Percentiles rank a stretch among this genome's conserved stretches.
These are phyloP conservation scores for Istiophorus platypterus DNA, from an alignment of 2,113 vertebrate genomes.

Conservation along the genomic window DNA sequence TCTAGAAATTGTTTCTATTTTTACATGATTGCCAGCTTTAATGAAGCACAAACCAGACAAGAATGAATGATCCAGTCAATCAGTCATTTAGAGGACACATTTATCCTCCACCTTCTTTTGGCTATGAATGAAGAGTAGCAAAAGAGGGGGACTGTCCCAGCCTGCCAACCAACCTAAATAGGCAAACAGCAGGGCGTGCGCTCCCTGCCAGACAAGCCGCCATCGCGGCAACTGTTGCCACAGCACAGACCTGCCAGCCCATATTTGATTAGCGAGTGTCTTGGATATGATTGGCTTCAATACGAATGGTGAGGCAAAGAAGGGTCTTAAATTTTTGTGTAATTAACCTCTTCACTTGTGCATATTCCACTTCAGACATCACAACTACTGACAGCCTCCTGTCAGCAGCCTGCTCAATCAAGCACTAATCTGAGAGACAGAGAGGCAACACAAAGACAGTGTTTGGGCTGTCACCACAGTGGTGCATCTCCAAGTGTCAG, in stretches of 20 bases:
- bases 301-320: constrained; percentile 52
- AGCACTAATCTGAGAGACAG: constrained; percentile 58
- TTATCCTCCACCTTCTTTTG: constrained; percentile 66
- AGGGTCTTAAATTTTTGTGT: constrained; percentile 68
- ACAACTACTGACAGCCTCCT: constrained; percentile 68
- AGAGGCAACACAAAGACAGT: constrained; percentile 63
- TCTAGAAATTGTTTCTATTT: constrained; percentile 46
- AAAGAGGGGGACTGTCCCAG: constrained; percentile 50
- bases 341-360: constrained; percentile 79
- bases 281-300: constrained; percentile 60
- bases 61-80: constrained; percentile 52
- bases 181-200: constrained; percentile 79
- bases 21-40: constrained; percentile 35
- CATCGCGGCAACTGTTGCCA: constrained; percentile 81
- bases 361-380: constrained; percentile 68
- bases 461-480: constrained; percentile 72
- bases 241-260: constrained; percentile 69
- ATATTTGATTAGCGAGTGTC: constrained; percentile 72
- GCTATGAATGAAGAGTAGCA: constrained; percentile 75
- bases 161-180: constrained; percentile 79
- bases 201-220: constrained; percentile 75
- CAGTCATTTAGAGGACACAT: constrained; percentile 62
- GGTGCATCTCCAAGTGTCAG: constrained; percentile 59
- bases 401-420: constrained; percentile 73
- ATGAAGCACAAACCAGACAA: constrained; percentile 57